Conservation (phyloP, 2,888 invertebrate species). For the Hyposoter dolosus region DNA sequence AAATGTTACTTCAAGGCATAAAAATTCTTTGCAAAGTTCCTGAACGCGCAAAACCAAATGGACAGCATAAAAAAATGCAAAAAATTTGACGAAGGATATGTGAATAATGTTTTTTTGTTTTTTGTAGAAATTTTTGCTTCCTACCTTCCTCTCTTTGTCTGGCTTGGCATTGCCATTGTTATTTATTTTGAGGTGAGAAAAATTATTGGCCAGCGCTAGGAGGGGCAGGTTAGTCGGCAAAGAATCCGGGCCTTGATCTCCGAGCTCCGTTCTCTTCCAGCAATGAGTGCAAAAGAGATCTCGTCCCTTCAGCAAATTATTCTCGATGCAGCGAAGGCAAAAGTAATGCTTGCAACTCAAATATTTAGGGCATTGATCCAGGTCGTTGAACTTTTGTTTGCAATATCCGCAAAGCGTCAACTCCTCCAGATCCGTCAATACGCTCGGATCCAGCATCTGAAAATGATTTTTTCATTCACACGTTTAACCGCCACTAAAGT, state of each 20-base stretch:
- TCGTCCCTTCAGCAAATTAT: slow-evolving; percentile 88
- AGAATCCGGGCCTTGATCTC: slow-evolving; percentile 89
- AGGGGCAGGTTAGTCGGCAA: slow-evolving; percentile 90
- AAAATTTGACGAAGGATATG: too few species aligned
- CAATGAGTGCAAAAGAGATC: slow-evolving; percentile 91
- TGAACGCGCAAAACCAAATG: too few species aligned
- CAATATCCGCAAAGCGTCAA: slow-evolving; percentile 91
- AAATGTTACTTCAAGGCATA: not conserved
- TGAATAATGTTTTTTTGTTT: not conserved
- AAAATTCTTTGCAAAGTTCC: not conserved
- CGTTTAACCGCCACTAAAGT: not conserved
- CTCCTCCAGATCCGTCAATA: slow-evolving; percentile 90
- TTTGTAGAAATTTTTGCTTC: not conserved
- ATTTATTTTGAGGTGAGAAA: slow-evolving; percentile 87
- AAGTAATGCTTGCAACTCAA: slow-evolving; percentile 92
- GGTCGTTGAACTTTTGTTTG: slow-evolving; percentile 91
- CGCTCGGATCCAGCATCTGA: slow-evolving; percentile 87
- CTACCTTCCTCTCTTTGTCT: slow-evolving; percentile 85
- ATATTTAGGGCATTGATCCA: slow-evolving; percentile 90
- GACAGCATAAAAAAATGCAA: too few species aligned
- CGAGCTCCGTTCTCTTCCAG: slow-evolving; percentile 90
- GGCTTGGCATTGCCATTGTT: slow-evolving; percentile 84
- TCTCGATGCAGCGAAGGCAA: slow-evolving; percentile 91
- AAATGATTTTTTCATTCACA: slow-evolving; percentile 64
- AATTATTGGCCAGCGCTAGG: slow-evolving; percentile 88